These are phyloP conservation scores for Drosophila paulistorum DNA, from an alignment of 1,140 invertebrate genomes.

Conservation along the genomic window DNA sequence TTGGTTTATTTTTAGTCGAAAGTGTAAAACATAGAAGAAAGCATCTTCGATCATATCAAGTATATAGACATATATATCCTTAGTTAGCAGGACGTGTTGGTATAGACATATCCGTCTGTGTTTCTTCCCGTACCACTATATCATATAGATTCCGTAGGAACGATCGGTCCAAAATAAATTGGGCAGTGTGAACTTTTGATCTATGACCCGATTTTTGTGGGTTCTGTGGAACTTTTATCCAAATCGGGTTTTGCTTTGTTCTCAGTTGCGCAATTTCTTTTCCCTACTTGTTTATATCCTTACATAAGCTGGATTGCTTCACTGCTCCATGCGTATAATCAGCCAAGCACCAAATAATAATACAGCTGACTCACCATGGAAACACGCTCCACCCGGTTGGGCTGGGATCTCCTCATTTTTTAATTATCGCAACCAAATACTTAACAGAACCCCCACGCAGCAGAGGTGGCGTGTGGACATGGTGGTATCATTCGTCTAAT, in stretches of 20 bases:
- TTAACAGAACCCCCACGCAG: constrained; percentile 20
- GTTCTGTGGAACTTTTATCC: not conserved
- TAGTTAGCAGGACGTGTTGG: no score
- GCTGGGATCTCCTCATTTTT: constrained; percentile 35
- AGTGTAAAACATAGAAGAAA: no score
- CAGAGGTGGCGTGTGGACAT: constrained; percentile 8
- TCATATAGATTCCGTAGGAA: no score
- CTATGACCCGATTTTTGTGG: not conserved
- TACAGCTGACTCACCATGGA: not conserved
- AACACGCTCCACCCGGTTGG: constrained; percentile 20
- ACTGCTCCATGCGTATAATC: not conserved
- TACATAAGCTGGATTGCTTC: not conserved
- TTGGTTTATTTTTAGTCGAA: no score
- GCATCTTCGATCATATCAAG: no score
- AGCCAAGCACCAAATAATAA: not conserved
- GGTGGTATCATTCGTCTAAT: constrained; percentile 38
- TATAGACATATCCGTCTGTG: no score
- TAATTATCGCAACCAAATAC: constrained; percentile 36
- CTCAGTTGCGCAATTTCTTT: not conserved
- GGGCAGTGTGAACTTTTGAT: not conserved
- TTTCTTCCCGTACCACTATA: no score
- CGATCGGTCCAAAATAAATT: no score
- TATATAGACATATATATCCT: no score
- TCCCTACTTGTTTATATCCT: no score
- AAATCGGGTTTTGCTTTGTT: not conserved